phyloP scores from a whole-genome alignment of 2,797 vertebrate species.

The Benthosema pterotum region DNA sequence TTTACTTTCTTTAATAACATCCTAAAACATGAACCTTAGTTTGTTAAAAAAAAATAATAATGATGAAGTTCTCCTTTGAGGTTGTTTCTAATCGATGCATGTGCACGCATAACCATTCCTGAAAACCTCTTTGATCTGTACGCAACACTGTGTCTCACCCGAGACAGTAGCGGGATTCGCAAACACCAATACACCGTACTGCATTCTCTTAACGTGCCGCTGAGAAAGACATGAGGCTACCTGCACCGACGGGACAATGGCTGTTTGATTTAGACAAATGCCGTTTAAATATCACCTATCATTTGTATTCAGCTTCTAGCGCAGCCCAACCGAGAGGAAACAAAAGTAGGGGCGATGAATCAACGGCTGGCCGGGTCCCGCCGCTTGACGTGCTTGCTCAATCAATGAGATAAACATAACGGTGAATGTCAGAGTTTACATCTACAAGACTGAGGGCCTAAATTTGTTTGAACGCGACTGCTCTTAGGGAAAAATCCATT shows the following conservation, averaged over 20 bases:
- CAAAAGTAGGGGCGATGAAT: conserved; percentile 51
- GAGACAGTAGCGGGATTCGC: conserved; percentile 54
- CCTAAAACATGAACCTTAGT: too few species aligned
- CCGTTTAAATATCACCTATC: conserved; percentile 81
- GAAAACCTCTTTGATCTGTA: too few species aligned
- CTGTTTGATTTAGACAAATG: conserved; percentile 80
- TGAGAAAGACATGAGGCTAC: conserved; percentile 33
- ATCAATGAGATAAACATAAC: conserved; percentile 82
- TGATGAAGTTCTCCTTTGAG: too few species aligned
- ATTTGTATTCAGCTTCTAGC: conserved; percentile 76
- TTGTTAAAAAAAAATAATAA: too few species aligned
- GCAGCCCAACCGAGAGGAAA: conserved; percentile 33
- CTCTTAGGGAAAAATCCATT: conserved; percentile 68
- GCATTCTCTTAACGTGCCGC: conserved; percentile 53
- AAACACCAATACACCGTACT: conserved; percentile 55
- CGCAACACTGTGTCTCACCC: conserved; percentile 8
- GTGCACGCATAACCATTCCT: too few species aligned
- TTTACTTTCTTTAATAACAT: too few species aligned
- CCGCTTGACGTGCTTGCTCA: conserved; percentile 68
- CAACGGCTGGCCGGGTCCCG: conserved; percentile 36
- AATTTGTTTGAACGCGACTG: conserved; percentile 65
- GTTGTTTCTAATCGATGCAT: too few species aligned
- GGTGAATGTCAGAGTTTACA: conserved; percentile 81
- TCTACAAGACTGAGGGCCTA: conserved; percentile 74
- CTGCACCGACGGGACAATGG: conserved; percentile 54